phyloP scores from a whole-genome alignment of 1,140 invertebrate genomes.

The Sycophaga agraensis region DNA sequence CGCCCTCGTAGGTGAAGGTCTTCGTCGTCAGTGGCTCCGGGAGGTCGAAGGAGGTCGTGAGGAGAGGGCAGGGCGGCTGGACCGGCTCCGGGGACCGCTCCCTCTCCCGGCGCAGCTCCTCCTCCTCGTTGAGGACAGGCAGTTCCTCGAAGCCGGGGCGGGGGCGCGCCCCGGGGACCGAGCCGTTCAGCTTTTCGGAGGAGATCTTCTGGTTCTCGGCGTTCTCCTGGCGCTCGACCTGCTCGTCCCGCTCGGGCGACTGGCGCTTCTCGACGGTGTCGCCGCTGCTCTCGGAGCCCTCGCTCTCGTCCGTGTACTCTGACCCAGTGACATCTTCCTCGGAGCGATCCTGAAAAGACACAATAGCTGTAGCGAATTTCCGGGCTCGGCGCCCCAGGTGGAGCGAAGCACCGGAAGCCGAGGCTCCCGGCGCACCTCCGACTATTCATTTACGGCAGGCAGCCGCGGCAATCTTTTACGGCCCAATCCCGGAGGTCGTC shows the following conservation, averaged over 20 bases:
- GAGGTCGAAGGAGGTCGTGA: not conserved
- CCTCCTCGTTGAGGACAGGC: constrained; percentile 74
- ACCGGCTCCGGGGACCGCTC: constrained; percentile 17
- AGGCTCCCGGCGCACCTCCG: too few relatives aligned
- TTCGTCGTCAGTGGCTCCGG: not conserved
- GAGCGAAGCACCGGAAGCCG: too few relatives aligned
- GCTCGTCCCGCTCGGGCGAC: too few relatives aligned
- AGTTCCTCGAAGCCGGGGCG: constrained; percentile 72
- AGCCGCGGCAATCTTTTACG: too few relatives aligned
- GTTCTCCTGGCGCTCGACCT: constrained; percentile 47
- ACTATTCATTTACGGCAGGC: too few relatives aligned
- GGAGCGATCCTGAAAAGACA: constrained; percentile 53
- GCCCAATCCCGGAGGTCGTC: too few relatives aligned
- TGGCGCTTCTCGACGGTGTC: too few relatives aligned
- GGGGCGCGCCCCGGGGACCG: constrained; percentile 35
- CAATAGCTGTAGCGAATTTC: too few relatives aligned
- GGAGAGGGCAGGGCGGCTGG: not conserved
- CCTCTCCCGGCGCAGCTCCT: constrained; percentile 48
- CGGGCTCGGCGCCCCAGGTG: too few relatives aligned
- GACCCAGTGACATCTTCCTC: constrained; percentile 43
- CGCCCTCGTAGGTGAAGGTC: constrained; percentile 33
- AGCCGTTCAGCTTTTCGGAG: constrained; percentile 42
- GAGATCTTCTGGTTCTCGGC: constrained; percentile 51
- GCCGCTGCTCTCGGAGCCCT: constrained; percentile 44
- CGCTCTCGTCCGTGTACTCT: constrained; percentile 42